Percentiles rank a stretch among this genome's conserved stretches.
Evolutionary conservation across 2,797 vertebrate species (phyloP).

Genomic region (Pelochelys cantorii): DNA sequence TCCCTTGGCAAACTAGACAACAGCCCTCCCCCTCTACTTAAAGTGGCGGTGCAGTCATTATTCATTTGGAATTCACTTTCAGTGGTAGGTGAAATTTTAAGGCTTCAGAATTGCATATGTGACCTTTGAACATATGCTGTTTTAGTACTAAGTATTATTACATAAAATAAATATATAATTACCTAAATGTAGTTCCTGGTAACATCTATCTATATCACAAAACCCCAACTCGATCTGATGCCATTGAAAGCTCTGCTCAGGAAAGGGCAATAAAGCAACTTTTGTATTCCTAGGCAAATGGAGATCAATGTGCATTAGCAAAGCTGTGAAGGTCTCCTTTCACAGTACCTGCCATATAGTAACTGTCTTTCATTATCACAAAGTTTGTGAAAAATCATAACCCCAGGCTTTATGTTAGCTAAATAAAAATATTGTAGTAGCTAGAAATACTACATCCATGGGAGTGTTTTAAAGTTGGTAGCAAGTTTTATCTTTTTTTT

Average conservation of each 20-base stretch:
- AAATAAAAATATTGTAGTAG: neutral
- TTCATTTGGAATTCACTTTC: neutral
- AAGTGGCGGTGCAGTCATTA: neutral
- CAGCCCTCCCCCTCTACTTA: too few species aligned
- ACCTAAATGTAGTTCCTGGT: neutral
- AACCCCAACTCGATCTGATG: neutral
- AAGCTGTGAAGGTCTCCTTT: constrained; percentile 3
- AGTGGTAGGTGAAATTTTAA: neutral
- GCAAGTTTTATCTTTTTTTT: neutral
- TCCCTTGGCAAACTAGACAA: too few species aligned
- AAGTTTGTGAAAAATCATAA: constrained; percentile 1
- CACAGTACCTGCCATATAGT: neutral
- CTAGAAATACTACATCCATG: neutral
- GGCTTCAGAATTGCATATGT: neutral
- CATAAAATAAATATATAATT: neutral
- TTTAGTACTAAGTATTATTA: neutral
- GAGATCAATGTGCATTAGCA: neutral
- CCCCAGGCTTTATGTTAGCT: neutral
- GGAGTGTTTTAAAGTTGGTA: neutral
- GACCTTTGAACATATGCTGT: neutral
- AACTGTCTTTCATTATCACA: neutral
- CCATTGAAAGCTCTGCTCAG: neutral
- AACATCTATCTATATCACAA: neutral
- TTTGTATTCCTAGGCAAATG: neutral
- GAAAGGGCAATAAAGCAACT: neutral